Percentiles rank a stretch among this genome's conserved stretches.
Evolutionary conservation across 2,888 invertebrate species (phyloP).

Genomic region (Brenthis daphne): DNA sequence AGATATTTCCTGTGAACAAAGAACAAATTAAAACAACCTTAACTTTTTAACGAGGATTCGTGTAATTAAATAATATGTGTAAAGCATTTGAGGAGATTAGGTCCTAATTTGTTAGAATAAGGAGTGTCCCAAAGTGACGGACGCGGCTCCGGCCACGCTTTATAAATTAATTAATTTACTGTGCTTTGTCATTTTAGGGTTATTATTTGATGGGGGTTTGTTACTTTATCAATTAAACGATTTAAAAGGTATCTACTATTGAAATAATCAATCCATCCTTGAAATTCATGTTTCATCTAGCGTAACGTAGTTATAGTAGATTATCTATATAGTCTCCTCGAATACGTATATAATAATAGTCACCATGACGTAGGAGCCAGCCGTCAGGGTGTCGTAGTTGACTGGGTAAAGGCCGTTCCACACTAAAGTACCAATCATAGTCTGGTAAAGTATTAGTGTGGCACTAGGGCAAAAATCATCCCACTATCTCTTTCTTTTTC

Average conservation of each 20-base stretch:
- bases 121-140: conserved; percentile 17
- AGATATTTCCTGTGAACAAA: background rate
- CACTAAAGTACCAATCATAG: no score
- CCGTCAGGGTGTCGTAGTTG: no score
- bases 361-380: no score
- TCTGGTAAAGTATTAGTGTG: no score
- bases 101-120: conserved; percentile 16
- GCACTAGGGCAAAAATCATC: no score
- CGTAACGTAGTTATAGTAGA: no score
- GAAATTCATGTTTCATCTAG: no score
- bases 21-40: conserved; percentile 3
- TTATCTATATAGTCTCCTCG: no score
- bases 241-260: background rate
- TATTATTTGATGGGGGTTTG: conserved; percentile 6
- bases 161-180: conserved; percentile 14
- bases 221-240: background rate
- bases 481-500: no score
- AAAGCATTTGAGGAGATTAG: conserved; percentile 19
- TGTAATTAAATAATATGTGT: conserved; percentile 22
- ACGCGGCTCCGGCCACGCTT: conserved; percentile 18
- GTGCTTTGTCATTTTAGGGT: conserved; percentile 15
- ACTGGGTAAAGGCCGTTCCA: no score
- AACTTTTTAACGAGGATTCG: conserved; percentile 8
- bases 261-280: background rate
- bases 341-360: no score